phyloP scores from a whole-genome alignment of 2,888 invertebrate genomes.

The Brenthis daphne region DNA sequence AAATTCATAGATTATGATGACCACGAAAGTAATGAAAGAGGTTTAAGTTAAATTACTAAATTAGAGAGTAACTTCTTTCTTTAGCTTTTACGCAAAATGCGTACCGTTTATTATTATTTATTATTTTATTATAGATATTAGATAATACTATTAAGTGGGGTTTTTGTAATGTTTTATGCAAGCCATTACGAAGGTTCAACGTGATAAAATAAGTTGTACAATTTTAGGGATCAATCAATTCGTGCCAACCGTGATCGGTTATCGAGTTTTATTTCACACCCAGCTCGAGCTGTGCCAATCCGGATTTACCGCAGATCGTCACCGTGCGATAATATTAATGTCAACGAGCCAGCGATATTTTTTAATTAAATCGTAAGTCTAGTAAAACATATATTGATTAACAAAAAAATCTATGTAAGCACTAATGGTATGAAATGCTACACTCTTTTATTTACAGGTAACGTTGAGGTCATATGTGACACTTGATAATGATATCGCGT shows the following conservation, averaged over 20 bases:
- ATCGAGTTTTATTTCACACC: slow-evolving; percentile 59
- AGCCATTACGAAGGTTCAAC: background rate
- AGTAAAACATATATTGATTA: background rate
- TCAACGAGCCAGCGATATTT: slow-evolving; percentile 37
- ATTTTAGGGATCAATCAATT: slow-evolving; percentile 39
- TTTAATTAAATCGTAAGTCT: slow-evolving; percentile 39
- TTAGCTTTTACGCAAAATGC: no score
- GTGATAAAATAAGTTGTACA: slow-evolving; percentile 5
- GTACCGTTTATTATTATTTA: no score
- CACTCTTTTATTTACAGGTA: background rate
- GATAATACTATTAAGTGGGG: no score
- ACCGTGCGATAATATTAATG: slow-evolving; percentile 50
- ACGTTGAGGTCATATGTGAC: no score
- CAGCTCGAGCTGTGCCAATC: slow-evolving; percentile 51
- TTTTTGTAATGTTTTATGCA: background rate
- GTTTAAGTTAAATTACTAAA: no score
- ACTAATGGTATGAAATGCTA: background rate
- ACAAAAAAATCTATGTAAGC: no score
- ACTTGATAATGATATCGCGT: no score
- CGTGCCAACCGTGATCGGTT: slow-evolving; percentile 59
- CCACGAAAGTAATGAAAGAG: no score
- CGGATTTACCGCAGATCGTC: slow-evolving; percentile 62
- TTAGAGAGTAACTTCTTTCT: no score
- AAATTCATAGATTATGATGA: no score
- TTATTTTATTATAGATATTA: no score